phyloP scores from a whole-genome alignment of 2,113 vertebrate species.

The Strigops habroptila region DNA sequence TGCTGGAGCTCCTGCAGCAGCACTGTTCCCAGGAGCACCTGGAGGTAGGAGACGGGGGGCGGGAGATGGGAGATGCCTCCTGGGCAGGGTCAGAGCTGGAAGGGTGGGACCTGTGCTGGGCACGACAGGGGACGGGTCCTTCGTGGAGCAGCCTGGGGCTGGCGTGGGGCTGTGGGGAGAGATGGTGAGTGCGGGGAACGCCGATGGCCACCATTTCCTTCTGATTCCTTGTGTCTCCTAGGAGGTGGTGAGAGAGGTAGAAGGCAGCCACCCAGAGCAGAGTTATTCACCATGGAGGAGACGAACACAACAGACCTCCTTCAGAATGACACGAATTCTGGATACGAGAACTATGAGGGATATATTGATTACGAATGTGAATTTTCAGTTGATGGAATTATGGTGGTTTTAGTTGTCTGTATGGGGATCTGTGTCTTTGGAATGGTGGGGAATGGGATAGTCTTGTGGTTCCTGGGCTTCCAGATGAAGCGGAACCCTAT shows the following conservation, averaged over 20 bases:
- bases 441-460: slow-evolving; percentile 57
- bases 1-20: neutral
- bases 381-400: too few relatives aligned
- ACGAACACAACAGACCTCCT: neutral
- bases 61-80: neutral
- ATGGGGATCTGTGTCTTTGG: neutral
- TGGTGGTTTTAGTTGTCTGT: neutral
- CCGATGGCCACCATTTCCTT: neutral
- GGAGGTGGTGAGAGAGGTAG: neutral
- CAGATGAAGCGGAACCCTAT: slow-evolving; percentile 55
- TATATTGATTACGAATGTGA: too few relatives aligned
- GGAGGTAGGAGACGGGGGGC: neutral
- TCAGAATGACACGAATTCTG: neutral
- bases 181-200: rapidly evolving
- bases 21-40: neutral
- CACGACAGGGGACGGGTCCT: rapidly evolving
- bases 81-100: neutral
- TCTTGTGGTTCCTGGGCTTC: slow-evolving; percentile 60
- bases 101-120: neutral
- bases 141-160: neutral
- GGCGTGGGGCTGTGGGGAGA: rapidly evolving
- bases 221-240: neutral
- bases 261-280: rapidly evolving
- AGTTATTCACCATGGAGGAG: neutral
- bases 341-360: too few relatives aligned